Evolutionary conservation across 1,140 invertebrate species (phyloP), one percentile per base, ranked within the genome.

Genomic region (Panagrolaimus sp.): DNA sequence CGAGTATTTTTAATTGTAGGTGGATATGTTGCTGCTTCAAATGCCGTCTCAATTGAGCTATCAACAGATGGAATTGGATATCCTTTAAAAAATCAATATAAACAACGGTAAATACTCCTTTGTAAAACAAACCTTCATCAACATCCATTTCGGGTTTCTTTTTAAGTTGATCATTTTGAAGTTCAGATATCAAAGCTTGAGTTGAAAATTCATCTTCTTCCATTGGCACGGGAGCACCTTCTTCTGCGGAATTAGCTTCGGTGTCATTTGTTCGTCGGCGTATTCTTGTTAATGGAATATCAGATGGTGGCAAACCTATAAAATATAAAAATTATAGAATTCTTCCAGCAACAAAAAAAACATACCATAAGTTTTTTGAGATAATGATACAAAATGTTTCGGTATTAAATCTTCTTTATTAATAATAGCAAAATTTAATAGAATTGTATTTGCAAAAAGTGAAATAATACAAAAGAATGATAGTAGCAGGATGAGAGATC

Each of bases 1-100:
- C 51, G 14, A 20, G 51, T 57, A 23, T 57, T 57, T 20, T 20
- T 20, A 25, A 25, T 16, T 57, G 14, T 11, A 11, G 51, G 20
- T 20, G 51, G 51, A 57, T 57, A 57, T 11, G 51, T 57, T 20
- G 27, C 27, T 20, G 11, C 51, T 9, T 20, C 51, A 16, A 57
- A 27, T 4, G 51, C 51, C 11, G 13, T 57, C 20, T 57, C 51
- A 20, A 16, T 57, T 4, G 51, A 27, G n/a, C 27, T 27, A 11
- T 57, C 51, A 27, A 57, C 51, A 27, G 51, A 57, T n/a, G 51
- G 51, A 11, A 57, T 27, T 57, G 51, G 51, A 25, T 57, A 27
- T 20, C 51, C 51, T 57, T 11, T 20, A 57, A 57, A 14, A 5
- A 57, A 57, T 57, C 27, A 20, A 13, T 9, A 20, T 57, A n/a